phyloP scores from a whole-genome alignment of 2,888 invertebrate species.

The Cheilosia grossa region DNA sequence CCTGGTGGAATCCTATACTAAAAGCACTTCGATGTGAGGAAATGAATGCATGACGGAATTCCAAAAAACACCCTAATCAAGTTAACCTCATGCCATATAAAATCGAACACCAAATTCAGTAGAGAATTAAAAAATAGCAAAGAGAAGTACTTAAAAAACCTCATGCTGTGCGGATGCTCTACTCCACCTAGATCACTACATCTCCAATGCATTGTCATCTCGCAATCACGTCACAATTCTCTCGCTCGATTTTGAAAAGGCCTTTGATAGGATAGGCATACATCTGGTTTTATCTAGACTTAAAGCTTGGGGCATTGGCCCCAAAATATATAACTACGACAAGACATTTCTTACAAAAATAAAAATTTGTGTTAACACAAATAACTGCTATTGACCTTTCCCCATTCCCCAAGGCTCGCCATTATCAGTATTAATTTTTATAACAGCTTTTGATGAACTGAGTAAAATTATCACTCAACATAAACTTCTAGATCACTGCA shows the following conservation, averaged over 20 bases:
- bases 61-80: too few relatives aligned
- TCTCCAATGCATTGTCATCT: conserved; percentile 13
- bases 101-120: too few relatives aligned
- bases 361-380: conserved; percentile 8
- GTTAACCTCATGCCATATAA: too few relatives aligned
- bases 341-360: too few relatives aligned
- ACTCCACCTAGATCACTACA: conserved; percentile 18
- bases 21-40: too few relatives aligned
- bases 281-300: conserved; percentile 1
- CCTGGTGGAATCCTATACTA: too few relatives aligned
- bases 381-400: neutral
- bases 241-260: conserved; percentile 21
- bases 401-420: conserved; percentile 5
- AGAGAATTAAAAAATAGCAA: too few relatives aligned
- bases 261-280: conserved; percentile 10
- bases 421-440: neutral
- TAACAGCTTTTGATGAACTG: conserved; percentile 5
- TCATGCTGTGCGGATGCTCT: conserved; percentile 31
- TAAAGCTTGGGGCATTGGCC: conserved; percentile 19
- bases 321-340: conserved; percentile 1
- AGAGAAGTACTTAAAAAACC: too few relatives aligned
- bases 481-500: neutral
- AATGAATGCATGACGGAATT: too few relatives aligned
- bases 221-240: conserved; percentile 35
- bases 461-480: neutral